phyloP scores from a whole-genome alignment of 2,797 vertebrate species.

The Leucoraja ocellata region DNA sequence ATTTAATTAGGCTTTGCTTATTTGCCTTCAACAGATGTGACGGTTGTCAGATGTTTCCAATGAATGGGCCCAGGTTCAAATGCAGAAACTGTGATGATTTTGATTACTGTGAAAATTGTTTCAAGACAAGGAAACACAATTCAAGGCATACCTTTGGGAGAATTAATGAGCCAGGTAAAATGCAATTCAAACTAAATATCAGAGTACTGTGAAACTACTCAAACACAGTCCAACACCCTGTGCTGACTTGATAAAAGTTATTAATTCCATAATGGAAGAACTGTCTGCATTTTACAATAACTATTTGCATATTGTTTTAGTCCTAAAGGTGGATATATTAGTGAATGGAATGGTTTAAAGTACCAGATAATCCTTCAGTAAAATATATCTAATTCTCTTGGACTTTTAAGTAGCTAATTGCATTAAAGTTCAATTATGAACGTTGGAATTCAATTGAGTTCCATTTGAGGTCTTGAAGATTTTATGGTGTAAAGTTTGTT shows the following conservation, averaged over 20 bases:
- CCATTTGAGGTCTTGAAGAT: not conserved
- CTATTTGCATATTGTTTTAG: not conserved
- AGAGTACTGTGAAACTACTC: too few species aligned
- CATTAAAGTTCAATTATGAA: not conserved
- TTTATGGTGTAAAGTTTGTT: not conserved
- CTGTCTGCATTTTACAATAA: too few species aligned
- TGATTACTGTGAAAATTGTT: constrained; percentile 94
- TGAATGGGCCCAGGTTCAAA: constrained; percentile 92
- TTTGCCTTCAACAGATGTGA: constrained; percentile 70
- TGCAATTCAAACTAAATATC: too few species aligned
- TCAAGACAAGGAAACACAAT: constrained; percentile 92
- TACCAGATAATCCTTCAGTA: not conserved
- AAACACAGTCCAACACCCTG: not conserved
- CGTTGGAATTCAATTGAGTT: not conserved
- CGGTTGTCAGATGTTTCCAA: constrained; percentile 98
- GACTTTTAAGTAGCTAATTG: not conserved
- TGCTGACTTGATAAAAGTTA: not conserved
- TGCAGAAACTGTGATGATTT: constrained; percentile 95
- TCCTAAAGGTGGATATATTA: not conserved
- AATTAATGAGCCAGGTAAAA: constrained; percentile 89
- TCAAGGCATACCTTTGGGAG: constrained; percentile 86
- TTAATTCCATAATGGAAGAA: not conserved
- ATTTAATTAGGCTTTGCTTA: too few species aligned
- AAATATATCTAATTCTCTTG: not conserved
- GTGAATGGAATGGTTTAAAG: not conserved